Base-by-base conservation (phyloP, 2,888 invertebrate genomes). In the Cataglyphis cursor region DNA sequence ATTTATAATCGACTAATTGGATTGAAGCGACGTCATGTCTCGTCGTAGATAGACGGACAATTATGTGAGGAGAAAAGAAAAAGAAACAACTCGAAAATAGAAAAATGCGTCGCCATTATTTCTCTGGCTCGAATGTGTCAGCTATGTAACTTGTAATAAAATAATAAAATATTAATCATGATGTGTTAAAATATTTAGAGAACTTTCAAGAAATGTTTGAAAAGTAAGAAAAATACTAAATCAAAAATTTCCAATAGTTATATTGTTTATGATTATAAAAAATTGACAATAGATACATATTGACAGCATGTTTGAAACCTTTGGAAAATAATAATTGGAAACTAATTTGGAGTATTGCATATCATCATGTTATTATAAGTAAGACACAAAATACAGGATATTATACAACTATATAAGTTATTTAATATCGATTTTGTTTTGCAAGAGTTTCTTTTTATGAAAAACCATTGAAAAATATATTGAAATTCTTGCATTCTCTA, bases 1-100 rank as follows among this genome's bases (percentile, higher is more conserved):
- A 90, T 88, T 90, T 89, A 85, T 90, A 88, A 87, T 84, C 86
- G 85, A 84, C 44, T 64, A 82, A 82, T 87, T 81, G 76, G 0
- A 83, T 83, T 59, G 75, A 35, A 44, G 21, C 44, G 21, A 70
- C 21, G 31, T 6, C 1, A 9, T 24, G 38, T 54, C 38, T 54
- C 15, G 18, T 74, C 48, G 24, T 64, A 6, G 12, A 28, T 15
- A 51, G 24, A 48, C 35, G 24, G 38, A 35, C 18, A 24, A 65
- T 75, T 75, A 35, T 44, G 15, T 38, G 24, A 28, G 21, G 21
- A 6, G 6, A 70, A 31, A 73, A 28, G n/a, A 31, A 21, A 8
- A 21, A 15, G 28, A 24, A 48, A 62, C 10, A 64, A 51, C 0
- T 18, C 57, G 15, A 35, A 0, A 24, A 35, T 15, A 3, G 35